Conservation (phyloP, 2,888 invertebrate species). For the Ethmia dodecea region DNA sequence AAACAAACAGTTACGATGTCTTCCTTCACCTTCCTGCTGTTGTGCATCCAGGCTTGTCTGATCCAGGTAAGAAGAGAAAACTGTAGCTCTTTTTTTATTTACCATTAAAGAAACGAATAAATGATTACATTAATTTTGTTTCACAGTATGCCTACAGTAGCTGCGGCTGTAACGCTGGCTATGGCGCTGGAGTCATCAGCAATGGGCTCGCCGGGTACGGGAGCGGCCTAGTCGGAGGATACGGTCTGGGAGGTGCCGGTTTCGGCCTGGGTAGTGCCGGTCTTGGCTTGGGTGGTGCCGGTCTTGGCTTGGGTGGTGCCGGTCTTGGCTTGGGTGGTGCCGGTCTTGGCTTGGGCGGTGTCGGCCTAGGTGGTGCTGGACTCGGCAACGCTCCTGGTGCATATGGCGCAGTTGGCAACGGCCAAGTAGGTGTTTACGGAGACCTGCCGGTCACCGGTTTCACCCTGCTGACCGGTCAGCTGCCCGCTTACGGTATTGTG, state of each 20-base stretch:
- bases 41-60: constrained; percentile 33
- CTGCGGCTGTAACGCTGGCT: background rate
- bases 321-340: constrained; percentile 2
- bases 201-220: background rate
- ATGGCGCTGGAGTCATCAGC: background rate
- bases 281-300: background rate
- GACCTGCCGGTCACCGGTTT: constrained; percentile 27
- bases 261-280: background rate
- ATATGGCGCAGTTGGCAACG: constrained; percentile 24
- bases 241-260: background rate
- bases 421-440: constrained; percentile 20
- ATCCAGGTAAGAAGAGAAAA: constrained; percentile 34
- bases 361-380: constrained; percentile 12
- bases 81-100: too few species aligned
- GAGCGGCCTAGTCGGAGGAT: background rate
- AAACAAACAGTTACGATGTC: constrained; percentile 38
- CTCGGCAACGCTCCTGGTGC: background rate
- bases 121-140: background rate
- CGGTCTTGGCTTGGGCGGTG: background rate
- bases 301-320: constrained; percentile 9
- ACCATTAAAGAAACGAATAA: constrained; percentile 2
- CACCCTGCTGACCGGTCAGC: constrained; percentile 29
- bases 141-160: background rate
- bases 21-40: constrained; percentile 25
- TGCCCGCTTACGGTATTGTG: constrained; percentile 35